Conservation (phyloP, 2,113 vertebrate genomes). For the Tragelaphus imberbis region DNA sequence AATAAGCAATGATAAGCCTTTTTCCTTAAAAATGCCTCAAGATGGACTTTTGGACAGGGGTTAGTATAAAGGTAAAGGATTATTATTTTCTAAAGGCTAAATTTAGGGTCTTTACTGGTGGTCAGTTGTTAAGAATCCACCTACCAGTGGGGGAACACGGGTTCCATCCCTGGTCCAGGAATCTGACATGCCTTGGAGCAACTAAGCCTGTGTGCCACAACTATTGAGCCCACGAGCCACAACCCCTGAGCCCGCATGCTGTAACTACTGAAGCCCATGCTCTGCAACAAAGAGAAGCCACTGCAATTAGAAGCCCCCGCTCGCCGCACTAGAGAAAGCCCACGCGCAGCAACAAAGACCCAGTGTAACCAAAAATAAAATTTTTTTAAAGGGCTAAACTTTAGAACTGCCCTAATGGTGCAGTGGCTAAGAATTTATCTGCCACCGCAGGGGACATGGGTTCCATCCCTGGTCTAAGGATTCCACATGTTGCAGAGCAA, state of each 20-base stretch:
- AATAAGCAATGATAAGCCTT: neutral
- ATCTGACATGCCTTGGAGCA: neutral
- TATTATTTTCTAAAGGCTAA: conserved; percentile 23
- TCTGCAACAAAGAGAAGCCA: neutral
- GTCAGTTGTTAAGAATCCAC: neutral
- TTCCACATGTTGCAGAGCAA: neutral
- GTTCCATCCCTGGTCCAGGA: neutral
- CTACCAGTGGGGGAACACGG: neutral
- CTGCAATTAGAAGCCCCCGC: neutral
- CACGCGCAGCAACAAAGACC: neutral
- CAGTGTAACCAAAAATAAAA: neutral
- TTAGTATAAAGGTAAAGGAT: neutral
- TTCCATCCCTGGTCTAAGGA: neutral
- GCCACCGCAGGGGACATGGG: neutral
- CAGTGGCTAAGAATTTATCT: neutral
- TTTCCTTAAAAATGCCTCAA: neutral
- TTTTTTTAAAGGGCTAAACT: neutral
- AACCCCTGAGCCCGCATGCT: neutral
- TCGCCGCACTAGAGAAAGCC: neutral
- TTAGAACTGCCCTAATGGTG: neutral
- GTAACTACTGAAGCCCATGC: neutral
- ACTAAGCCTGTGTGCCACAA: neutral
- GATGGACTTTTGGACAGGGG: neutral
- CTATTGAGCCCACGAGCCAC: neutral
- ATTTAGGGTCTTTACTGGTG: neutral